These are phyloP conservation scores for Cerastoderma edule DNA, from an alignment of 2,888 invertebrate species.

Conservation along the genomic window DNA sequence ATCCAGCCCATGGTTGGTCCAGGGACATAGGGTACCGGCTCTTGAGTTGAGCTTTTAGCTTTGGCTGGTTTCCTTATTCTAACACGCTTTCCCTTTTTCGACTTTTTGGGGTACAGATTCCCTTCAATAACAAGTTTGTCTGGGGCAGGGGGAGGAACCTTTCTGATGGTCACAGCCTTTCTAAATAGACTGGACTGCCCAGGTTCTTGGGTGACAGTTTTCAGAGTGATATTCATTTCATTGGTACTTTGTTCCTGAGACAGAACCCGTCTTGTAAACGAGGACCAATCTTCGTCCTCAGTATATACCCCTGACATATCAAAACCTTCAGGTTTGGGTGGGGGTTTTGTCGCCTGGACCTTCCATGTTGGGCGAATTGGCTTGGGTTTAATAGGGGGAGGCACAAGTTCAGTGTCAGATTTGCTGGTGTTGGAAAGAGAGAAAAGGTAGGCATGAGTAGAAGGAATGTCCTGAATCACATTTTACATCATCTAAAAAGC, in stretches of 20 bases:
- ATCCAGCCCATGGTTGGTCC: slow-evolving; percentile 50
- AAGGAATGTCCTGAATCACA: too few species aligned
- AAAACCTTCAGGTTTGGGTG: slow-evolving; percentile 14
- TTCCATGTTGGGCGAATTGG: slow-evolving; percentile 53
- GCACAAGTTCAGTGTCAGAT: slow-evolving; percentile 54
- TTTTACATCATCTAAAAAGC: too few species aligned
- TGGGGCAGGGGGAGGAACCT: slow-evolving; percentile 49
- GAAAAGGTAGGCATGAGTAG: background rate
- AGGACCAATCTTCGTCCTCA: slow-evolving; percentile 15
- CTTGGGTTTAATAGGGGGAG: slow-evolving; percentile 56
- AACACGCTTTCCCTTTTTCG: slow-evolving; percentile 42
- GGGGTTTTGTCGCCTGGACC: slow-evolving; percentile 33
- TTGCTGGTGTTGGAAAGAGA: slow-evolving; percentile 42
- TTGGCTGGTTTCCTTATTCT: slow-evolving; percentile 54
- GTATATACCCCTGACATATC: slow-evolving; percentile 11
- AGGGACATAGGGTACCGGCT: slow-evolving; percentile 53
- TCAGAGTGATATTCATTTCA: slow-evolving; percentile 17
- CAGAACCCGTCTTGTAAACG: slow-evolving; percentile 7
- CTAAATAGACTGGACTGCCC: slow-evolving; percentile 28
- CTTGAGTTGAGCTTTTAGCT: slow-evolving; percentile 28
- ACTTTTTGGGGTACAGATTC: slow-evolving; percentile 40
- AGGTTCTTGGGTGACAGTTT: slow-evolving; percentile 4
- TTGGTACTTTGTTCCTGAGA: background rate
- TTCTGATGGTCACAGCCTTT: slow-evolving; percentile 50
- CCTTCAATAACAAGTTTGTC: slow-evolving; percentile 52